Evolutionary conservation across 2,113 vertebrate genomes (phyloP).

Genomic region (Cavia porcellus): DNA sequence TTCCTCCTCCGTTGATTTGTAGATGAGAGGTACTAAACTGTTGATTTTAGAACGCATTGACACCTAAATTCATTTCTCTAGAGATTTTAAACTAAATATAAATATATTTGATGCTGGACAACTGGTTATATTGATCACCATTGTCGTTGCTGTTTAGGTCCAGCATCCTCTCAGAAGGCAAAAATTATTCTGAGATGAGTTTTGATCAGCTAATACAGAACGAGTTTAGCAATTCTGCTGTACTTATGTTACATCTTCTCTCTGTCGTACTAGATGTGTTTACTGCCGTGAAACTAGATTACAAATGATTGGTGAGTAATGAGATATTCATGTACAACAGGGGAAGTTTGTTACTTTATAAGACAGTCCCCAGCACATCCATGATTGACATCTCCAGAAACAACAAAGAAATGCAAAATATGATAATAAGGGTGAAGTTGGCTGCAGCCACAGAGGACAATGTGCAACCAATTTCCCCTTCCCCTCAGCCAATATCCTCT

Average conservation of each 20-base stretch:
- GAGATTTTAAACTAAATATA: not conserved
- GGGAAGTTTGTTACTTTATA: not conserved
- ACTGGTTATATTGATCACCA: not conserved
- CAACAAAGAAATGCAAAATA: not conserved
- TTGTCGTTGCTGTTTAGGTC: not conserved
- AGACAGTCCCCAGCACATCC: not conserved
- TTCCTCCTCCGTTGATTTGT: not conserved
- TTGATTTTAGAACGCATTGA: not conserved
- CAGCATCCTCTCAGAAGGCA: not conserved
- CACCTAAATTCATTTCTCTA: not conserved
- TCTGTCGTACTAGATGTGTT: not conserved
- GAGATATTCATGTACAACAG: not conserved
- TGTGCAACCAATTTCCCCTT: accelerated
- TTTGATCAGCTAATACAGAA: too few relatives aligned
- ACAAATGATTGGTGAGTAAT: not conserved
- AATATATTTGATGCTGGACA: not conserved
- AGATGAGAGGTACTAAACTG: not conserved
- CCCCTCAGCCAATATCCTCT: not conserved
- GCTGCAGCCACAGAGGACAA: too few relatives aligned
- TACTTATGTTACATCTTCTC: not conserved
- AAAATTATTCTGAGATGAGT: not conserved
- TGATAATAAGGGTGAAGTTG: not conserved
- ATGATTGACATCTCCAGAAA: not conserved
- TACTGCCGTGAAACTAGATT: not conserved
- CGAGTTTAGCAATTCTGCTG: not conserved